Percentiles rank a stretch among this genome's conserved stretches.
phyloP scores from a whole-genome alignment of 2,888 invertebrate species.

The Axea sp. region DNA sequence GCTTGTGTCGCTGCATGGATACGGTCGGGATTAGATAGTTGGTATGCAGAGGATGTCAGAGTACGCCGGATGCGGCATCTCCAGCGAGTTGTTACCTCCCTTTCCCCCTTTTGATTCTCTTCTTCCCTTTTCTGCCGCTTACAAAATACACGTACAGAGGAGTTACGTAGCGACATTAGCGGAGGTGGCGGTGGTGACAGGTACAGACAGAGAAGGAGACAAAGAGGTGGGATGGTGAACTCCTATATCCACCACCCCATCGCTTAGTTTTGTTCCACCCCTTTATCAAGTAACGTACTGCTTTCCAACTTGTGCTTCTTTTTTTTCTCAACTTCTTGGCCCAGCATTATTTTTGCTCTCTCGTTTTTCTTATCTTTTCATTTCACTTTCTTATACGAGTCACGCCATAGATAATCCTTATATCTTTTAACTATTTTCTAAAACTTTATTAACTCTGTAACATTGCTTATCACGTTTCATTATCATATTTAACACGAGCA shows the following conservation, averaged over 20 bases:
- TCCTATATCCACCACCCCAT: constrained; percentile 47
- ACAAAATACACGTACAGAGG: constrained; percentile 44
- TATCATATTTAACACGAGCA: constrained; percentile 12
- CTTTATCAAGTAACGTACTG: constrained; percentile 45
- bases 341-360: constrained; percentile 22
- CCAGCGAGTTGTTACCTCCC: constrained; percentile 73
- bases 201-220: constrained; percentile 29
- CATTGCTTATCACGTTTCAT: constrained; percentile 32
- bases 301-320: constrained; percentile 16
- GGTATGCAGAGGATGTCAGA: constrained; percentile 74
- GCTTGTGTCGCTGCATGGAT: constrained; percentile 67
- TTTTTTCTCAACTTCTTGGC: no score
- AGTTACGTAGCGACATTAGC: constrained; percentile 38
- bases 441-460: constrained; percentile 67
- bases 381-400: constrained; percentile 52
- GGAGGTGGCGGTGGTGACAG: constrained; percentile 56
- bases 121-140: constrained; percentile 51
- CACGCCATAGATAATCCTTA: constrained; percentile 48
- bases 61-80: constrained; percentile 77
- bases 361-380: constrained; percentile 32
- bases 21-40: constrained; percentile 73
- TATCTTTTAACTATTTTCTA: constrained; percentile 59
- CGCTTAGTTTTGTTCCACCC: constrained; percentile 50
- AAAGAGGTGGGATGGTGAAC: constrained; percentile 47
- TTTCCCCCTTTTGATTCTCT: constrained; percentile 27